Base-by-base conservation (phyloP, 2,888 invertebrate species). In the Eumacrocentrus americanus region DNA sequence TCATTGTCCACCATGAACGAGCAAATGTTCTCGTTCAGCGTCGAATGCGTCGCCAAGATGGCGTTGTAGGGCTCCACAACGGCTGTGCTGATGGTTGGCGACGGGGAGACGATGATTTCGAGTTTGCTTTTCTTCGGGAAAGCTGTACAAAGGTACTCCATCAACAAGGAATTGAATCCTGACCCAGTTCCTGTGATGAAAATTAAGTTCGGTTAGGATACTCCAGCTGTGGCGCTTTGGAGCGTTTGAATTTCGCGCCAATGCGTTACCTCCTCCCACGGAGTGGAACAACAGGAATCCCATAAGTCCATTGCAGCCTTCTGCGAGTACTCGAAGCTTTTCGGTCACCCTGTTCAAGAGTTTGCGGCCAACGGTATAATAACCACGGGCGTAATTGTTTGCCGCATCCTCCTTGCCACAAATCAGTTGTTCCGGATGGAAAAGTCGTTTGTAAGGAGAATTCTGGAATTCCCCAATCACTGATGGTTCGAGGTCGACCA, bases 121-220 rank as follows among this genome's bases (percentile, higher is more conserved):
- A 87, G 78, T 66, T 86, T 86, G 61, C 83, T 83, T 73, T 86
- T 86, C 73, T 85, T 86, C 53, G 86, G 85, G 71, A 85, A 88
- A 20, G 11, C 23, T 50, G 58, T 54, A 18, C 46, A 50, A 1
- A 82, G 71, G 25, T 77, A 64, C 54, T 82, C 80, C 75, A 82
- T 77, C 35, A 81, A 62, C 5, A 79, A 64, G 9, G 77, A 67
- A 29, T 74, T 71, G 52, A 81, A 74, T 3, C 80, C 81, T 7
- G 78, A 78, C 2, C 81, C 79, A 4, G 80, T 80, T 11, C 80
- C 80, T 50, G 73, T 72, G 72, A 75, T 59, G n/a, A n/a, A n/a
- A n/a, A n/a, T n/a, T n/a, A n/a, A n/a, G n/a, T n/a, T n/a, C n/a
- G n/a, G n/a, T n/a, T n/a, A n/a, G n/a, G n/a, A n/a, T n/a, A n/a